A percentile compares a stretch with the other conserved stretches of the same genome.
Evolutionary conservation across 1,140 invertebrate genomes (phyloP).

Genomic region (Trichonephila clavata): DNA sequence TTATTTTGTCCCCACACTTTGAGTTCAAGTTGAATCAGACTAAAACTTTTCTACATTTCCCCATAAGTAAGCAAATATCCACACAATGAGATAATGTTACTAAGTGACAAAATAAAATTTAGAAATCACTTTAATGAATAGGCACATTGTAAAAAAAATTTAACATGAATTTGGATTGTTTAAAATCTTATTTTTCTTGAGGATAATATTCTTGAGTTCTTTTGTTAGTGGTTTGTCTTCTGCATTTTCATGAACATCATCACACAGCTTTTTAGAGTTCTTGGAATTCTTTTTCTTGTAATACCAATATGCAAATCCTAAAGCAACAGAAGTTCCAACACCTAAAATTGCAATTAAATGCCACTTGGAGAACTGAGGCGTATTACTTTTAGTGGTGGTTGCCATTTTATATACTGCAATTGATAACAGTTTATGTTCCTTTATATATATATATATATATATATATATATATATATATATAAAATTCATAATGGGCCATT

Average conservation of each 20-base stretch:
- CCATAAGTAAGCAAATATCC: no score
- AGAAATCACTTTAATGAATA: no score
- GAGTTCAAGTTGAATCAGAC: no score
- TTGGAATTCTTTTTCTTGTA: constrained; percentile 50
- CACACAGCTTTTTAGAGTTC: constrained; percentile 12
- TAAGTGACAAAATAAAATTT: no score
- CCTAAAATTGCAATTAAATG: constrained; percentile 66
- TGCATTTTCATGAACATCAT: constrained; percentile 63
- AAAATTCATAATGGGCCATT: no score
- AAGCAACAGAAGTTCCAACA: constrained; percentile 45
- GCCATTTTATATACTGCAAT: constrained; percentile 63
- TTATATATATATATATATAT: no score
- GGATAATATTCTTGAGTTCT: background rate
- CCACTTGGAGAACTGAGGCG: constrained; percentile 69
- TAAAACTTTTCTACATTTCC: no score
- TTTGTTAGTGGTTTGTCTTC: background rate
- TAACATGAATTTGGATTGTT: constrained; percentile 45
- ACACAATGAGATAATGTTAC: no score
- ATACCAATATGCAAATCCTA: constrained; percentile 67
- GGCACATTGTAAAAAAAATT: background rate
- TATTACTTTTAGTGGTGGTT: constrained; percentile 65
- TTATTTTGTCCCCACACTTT: no score
- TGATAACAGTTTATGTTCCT: background rate
- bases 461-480: no score
- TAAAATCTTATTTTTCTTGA: constrained; percentile 34